These are phyloP conservation scores for Daboia siamensis DNA, from an alignment of 2,113 vertebrate species.

Conservation along the genomic window DNA sequence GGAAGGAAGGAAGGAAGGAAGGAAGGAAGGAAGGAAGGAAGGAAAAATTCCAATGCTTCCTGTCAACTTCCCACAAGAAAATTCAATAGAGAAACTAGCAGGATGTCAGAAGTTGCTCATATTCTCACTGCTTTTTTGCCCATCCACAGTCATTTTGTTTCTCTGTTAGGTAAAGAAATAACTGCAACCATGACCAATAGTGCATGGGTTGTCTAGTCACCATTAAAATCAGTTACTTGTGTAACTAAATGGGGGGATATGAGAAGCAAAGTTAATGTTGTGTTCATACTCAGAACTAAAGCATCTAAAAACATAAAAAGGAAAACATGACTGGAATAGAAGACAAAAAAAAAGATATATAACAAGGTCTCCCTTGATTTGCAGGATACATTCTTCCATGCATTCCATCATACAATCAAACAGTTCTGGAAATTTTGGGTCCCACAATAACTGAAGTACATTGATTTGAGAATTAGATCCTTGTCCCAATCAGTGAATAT, in stretches of 20 bases:
- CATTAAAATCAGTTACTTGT: neutral
- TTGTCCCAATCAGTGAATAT: neutral
- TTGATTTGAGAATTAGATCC: neutral
- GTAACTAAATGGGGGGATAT: neutral
- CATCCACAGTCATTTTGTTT: too few relatives aligned
- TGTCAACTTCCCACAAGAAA: too few relatives aligned
- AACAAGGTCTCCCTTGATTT: neutral
- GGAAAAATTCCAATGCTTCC: too few relatives aligned
- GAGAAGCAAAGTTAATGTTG: neutral
- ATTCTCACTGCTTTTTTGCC: too few relatives aligned
- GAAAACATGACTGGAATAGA: neutral
- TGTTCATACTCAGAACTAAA: neutral
- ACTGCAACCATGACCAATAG: too few relatives aligned
- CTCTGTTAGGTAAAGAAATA: too few relatives aligned
- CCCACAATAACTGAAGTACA: neutral
- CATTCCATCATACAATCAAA: neutral
- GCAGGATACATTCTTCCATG: neutral
- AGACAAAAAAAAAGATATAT: neutral
- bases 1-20: too few relatives aligned
- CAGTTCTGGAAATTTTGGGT: neutral
- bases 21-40: too few relatives aligned
- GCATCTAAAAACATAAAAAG: neutral
- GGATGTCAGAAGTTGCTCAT: too few relatives aligned
- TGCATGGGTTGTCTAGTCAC: too few relatives aligned
- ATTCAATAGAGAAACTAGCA: too few relatives aligned